phyloP scores from a whole-genome alignment of 1,140 invertebrate genomes.

The Leptinotarsa undecemlineata region DNA sequence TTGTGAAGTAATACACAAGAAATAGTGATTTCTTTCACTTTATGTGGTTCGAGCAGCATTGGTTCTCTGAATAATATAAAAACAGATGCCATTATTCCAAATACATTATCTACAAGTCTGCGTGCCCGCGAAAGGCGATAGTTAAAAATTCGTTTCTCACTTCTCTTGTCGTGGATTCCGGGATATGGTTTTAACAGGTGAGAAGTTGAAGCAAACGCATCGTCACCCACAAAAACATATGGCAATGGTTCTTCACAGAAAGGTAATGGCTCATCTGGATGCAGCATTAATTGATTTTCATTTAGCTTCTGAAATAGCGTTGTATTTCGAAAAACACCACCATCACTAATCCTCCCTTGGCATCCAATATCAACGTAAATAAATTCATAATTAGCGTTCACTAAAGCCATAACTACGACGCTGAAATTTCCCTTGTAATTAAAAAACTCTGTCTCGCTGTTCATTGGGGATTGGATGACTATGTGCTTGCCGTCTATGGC shows the following conservation, averaged over 20 bases:
- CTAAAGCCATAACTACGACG: conserved; percentile 37
- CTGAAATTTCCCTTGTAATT: conserved; percentile 44
- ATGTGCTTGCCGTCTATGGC: conserved; percentile 47
- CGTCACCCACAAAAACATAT: conserved; percentile 51
- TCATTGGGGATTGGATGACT: conserved; percentile 34
- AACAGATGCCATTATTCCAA: conserved; percentile 25
- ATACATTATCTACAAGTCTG: conserved; percentile 25
- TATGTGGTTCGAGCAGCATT: conserved; percentile 33
- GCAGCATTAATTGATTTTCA: conserved; percentile 44
- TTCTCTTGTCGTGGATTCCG: conserved; percentile 32
- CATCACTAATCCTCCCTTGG: conserved; percentile 48
- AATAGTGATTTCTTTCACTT: conserved; percentile 18
- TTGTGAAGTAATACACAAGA: conserved; percentile 29
- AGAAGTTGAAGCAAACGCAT: conserved; percentile 50
- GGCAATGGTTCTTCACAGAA: conserved; percentile 37
- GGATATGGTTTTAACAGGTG: conserved; percentile 50
- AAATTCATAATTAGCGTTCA: conserved; percentile 42
- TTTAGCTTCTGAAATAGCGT: conserved; percentile 37
- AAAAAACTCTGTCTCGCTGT: conserved; percentile 39
- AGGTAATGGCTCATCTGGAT: conserved; percentile 35
- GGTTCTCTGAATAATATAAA: conserved; percentile 44
- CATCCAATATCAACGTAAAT: conserved; percentile 51
- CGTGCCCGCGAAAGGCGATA: conserved; percentile 25
- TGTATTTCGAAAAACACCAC: conserved; percentile 36
- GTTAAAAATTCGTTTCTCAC: conserved; percentile 30